These are phyloP conservation scores for Umimayanthus chanpuru DNA, from an alignment of 92 coral and sea anemone genomes.

Conservation along the genomic window DNA sequence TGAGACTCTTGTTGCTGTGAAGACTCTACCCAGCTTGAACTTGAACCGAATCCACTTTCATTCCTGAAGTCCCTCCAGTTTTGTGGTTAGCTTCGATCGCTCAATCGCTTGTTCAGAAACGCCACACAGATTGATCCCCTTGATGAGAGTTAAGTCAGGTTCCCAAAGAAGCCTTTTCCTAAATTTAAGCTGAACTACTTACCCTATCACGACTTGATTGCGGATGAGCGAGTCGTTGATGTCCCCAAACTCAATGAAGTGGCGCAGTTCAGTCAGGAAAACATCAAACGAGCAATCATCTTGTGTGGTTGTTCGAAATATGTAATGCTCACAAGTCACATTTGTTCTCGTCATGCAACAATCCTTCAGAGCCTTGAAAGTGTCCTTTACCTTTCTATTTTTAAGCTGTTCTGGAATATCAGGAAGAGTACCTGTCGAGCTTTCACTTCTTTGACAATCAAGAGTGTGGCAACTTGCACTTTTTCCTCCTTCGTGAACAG, in stretches of 20 bases:
- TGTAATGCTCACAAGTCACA: no score
- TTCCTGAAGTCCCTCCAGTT: neutral
- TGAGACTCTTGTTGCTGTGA: neutral
- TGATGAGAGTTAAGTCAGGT: constrained; percentile 49
- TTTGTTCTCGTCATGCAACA: no score
- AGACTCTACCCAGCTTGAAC: neutral
- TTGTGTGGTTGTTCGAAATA: no score
- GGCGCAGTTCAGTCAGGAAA: no score
- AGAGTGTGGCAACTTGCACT: neutral
- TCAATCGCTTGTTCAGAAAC: constrained; percentile 47
- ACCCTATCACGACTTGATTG: constrained; percentile 57
- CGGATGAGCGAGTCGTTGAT: neutral
- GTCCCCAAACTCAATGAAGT: no score
- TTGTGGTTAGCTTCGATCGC: constrained; percentile 47
- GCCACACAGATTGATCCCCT: constrained; percentile 41
- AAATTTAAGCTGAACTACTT: constrained; percentile 33
- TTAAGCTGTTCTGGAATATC: neutral
- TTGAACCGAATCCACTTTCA: constrained; percentile 14
- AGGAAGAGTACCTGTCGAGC: constrained; percentile 40
- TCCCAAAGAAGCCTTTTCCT: constrained; percentile 53
- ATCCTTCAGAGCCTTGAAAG: no score
- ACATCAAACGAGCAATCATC: no score
- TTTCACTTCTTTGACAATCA: constrained; percentile 8
- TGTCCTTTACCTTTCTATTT: constrained; percentile 7
- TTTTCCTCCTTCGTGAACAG: neutral